Evolutionary conservation across 2,797 vertebrate genomes (phyloP), one percentile per base, ranked within the genome.

Genomic region (Oreonectes daqikongensis): DNA sequence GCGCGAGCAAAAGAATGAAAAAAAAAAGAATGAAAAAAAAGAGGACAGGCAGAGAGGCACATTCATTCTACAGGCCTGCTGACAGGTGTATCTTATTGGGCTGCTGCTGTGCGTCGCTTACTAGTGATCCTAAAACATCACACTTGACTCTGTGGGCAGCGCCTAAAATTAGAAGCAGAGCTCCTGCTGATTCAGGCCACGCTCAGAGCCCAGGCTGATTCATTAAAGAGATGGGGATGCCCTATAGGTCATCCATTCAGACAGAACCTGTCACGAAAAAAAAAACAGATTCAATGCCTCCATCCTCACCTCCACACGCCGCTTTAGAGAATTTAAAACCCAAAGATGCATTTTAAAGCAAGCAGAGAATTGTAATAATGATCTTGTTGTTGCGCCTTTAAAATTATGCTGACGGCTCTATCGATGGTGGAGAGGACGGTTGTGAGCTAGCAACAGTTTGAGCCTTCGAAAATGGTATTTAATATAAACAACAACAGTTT

Each of bases 181-280:
- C 63, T 75, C 66, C 24, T 68, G 72, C 72, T 80, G 59, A 71
- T 79, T 79, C 55, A 70, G 53, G 66, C 77, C 68, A 68, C 53
- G 14, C 28, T 77, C 78, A 53, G 10, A 52, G 60, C 22, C 46
- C 52, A 48, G 55, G 66, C 32, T 53, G 26, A 79, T 84, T 84
- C 80, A 84, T 80, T 78, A 80, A 40, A 65, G 80, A 78, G 75
- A 84, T 82, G 74, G 35, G 70, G 38, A 50, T 75, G 46, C 63
- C 78, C 61, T 73, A 72, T 61, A 72, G 70, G 74, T 81, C 77
- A 82, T 71, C 53, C 24, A 48, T 57, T 76, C 66, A 69, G 74
- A 77, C 73, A 74, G 66, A 64, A 71, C 44, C 66, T 14, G 18
- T 55, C 44, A 52, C 1, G 9, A 38, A 66, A 60, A 35, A n/a